phyloP scores from a whole-genome alignment of 2,888 invertebrate species.

The Amblyjoppa fuscipennis region DNA sequence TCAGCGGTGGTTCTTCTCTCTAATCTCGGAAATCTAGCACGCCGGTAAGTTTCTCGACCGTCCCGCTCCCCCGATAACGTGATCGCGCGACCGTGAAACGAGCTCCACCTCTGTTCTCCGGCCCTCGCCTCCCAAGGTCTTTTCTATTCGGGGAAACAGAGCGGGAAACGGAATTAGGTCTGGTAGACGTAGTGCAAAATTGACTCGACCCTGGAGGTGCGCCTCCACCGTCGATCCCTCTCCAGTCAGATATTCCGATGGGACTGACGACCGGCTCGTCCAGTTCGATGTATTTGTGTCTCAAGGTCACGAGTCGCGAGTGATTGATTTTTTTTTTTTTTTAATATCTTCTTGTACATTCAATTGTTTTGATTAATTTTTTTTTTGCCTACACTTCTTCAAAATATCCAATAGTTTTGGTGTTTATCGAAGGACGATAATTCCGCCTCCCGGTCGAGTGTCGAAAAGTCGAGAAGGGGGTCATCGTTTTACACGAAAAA shows the following conservation, averaged over 20 bases:
- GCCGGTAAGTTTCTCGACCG: conserved; percentile 63
- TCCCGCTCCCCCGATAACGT: conserved; percentile 73
- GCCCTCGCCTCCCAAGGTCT: conserved; percentile 36
- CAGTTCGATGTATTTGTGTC: background rate
- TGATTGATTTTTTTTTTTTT: too few species aligned
- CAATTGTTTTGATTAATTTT: too few species aligned
- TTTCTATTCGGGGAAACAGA: conserved; percentile 69
- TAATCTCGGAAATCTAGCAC: conserved; percentile 65
- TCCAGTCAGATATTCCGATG: conserved; percentile 64
- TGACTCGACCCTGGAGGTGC: conserved; percentile 63
- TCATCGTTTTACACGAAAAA: too few species aligned
- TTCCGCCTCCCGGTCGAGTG: too few species aligned
- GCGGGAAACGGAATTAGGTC: conserved; percentile 72
- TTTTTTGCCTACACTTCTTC: too few species aligned
- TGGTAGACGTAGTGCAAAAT: conserved; percentile 70
- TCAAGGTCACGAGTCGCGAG: too few species aligned
- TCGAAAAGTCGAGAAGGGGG: too few species aligned
- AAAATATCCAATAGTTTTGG: too few species aligned
- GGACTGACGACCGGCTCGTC: background rate
- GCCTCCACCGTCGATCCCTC: conserved; percentile 29
- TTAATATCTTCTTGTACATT: too few species aligned
- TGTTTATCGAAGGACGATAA: too few species aligned
- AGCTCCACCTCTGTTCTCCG: conserved; percentile 68
- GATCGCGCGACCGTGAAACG: conserved; percentile 79
- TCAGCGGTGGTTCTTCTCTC: conserved; percentile 63